Conservation (phyloP, 2,113 vertebrate genomes). For the Proteles cristata region DNA sequence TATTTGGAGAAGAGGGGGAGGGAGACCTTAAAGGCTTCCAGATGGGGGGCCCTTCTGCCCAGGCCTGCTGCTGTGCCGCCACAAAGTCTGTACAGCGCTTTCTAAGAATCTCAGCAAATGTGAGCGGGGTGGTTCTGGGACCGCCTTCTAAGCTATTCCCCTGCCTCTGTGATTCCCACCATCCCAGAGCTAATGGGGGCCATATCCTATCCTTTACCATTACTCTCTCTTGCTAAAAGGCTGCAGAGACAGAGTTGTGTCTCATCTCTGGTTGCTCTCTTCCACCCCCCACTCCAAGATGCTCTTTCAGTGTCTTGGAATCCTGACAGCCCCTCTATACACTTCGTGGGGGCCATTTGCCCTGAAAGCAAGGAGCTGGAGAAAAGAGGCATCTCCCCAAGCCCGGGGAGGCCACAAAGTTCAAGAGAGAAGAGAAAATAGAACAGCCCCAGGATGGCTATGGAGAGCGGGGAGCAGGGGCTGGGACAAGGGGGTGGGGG, state of each 20-base stretch:
- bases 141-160: slow-evolving; percentile 45
- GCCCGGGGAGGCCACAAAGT: background rate
- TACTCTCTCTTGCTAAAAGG: background rate
- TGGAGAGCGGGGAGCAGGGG: background rate
- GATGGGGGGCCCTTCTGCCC: slow-evolving; percentile 77
- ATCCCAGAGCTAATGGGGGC: background rate
- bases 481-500: too few relatives aligned
- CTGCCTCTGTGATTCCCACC: slow-evolving; percentile 26
- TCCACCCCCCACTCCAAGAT: background rate
- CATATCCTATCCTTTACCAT: background rate
- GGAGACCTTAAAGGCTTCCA: slow-evolving; percentile 82
- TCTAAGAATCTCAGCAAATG: slow-evolving; percentile 78
- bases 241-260: background rate
- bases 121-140: slow-evolving; percentile 43
- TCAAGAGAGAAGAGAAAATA: background rate
- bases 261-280: background rate
- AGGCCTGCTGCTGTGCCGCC: slow-evolving; percentile 68
- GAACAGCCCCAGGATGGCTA: background rate
- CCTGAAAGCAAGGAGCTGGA: background rate
- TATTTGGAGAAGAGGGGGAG: slow-evolving; percentile 79
- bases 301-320: background rate
- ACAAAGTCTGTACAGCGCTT: slow-evolving; percentile 75
- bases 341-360: background rate
- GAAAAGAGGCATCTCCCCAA: background rate
- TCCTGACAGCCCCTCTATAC: background rate